Evolutionary conservation across 2,797 vertebrate genomes (phyloP), one percentile per base, ranked within the genome.

Genomic region (Sebastes taczanowskii): DNA sequence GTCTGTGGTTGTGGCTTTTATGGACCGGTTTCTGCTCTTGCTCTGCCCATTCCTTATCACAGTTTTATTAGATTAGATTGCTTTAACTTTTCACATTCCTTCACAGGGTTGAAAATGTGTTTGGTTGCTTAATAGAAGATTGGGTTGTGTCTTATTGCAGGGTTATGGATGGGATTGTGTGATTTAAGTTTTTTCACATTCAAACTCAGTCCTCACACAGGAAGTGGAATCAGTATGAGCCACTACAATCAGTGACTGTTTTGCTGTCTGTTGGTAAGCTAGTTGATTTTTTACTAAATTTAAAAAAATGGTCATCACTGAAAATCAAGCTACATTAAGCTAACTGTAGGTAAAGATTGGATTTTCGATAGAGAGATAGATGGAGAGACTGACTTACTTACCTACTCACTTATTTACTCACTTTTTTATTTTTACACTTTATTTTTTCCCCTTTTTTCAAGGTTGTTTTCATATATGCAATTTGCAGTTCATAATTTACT

Each of bases 1-100:
- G 32, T 70, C 60, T 74, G 68, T 27, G 55, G 6, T 25, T 25
- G 58, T 10, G n/a, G 67, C 70, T 72, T 68, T 81, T 53, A 74
- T 62, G n/a, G 58, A 75, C 38, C 70, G 1, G 52, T 56, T 55
- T 80, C 29, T 80, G 27, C 32, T 76, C 25, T 13, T 30, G 27
- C 53, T 52, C 27, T 29, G 35, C 9, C 23, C 11, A 32, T 68
- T 62, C 23, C 32, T 56, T 32, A 38, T 11, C 52, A 35, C 42
- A 34, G 5, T 6, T 76, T 72, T 77, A 49, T 72, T 22, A 18
- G 49, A 18, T 35, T 35, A 11, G 49, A 59, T 25, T 30, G 4
- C 6, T 71, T 70, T 22, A 61, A 34, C 55, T 16, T 59, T 55
- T 58, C 13, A 63, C 18, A 62, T n/a, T 72, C 22, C 68, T 52